These are phyloP conservation scores for Octomys mimax DNA, from an alignment of 2,797 vertebrate species.

Conservation along the genomic window DNA sequence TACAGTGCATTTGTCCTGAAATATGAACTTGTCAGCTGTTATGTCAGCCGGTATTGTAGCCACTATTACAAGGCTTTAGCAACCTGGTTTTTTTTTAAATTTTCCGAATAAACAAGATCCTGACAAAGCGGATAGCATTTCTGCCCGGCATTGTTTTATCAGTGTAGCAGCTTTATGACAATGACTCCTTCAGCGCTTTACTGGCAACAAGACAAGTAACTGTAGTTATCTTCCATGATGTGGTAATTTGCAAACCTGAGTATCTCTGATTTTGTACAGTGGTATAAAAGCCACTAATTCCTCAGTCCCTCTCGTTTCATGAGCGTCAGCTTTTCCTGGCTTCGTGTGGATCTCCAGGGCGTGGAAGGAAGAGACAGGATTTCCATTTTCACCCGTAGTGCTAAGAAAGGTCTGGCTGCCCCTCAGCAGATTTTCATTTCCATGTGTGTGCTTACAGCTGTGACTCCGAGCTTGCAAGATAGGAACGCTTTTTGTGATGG, in stretches of 20 bases:
- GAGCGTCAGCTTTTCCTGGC: background rate
- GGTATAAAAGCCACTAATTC: background rate
- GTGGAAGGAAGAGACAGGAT: background rate
- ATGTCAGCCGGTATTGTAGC: conserved; percentile 24
- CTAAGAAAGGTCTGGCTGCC: conserved; percentile 24
- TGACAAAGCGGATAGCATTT: conserved; percentile 68
- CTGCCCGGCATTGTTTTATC: conserved; percentile 75
- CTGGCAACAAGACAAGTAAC: conserved; percentile 35
- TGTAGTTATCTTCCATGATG: conserved; percentile 55
- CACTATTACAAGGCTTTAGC: conserved; percentile 65
- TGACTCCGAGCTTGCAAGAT: conserved; percentile 57
- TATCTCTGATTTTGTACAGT: conserved; percentile 49
- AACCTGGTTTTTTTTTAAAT: conserved; percentile 72
- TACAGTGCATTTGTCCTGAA: conserved; percentile 28
- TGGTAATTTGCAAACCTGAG: conserved; percentile 67
- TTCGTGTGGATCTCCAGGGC: background rate
- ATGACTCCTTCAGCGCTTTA: conserved; percentile 78
- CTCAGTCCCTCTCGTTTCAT: background rate
- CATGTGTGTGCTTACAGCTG: background rate
- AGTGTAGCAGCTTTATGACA: conserved; percentile 61
- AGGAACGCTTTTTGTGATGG: conserved; percentile 32
- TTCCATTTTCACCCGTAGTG: conserved; percentile 1
- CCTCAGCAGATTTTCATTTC: conserved; percentile 30
- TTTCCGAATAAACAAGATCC: conserved; percentile 69
- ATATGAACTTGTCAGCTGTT: conserved; percentile 50